Evolutionary conservation across 2,113 vertebrate species (phyloP).

Genomic region (Limnothrissa miodon): DNA sequence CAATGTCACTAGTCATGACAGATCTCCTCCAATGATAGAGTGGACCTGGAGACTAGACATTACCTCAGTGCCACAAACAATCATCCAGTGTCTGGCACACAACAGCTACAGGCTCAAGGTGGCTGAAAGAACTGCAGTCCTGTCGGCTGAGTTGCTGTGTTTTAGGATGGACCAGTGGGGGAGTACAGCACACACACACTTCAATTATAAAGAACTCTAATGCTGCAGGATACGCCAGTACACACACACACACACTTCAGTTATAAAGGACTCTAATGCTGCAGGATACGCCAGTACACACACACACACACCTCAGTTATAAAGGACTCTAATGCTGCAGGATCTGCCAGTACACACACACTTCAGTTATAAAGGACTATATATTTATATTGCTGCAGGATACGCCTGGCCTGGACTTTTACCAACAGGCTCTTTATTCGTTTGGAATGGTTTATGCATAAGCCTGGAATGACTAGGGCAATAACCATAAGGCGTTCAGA

Average conservation of each 20-base stretch:
- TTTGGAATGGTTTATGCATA: neutral
- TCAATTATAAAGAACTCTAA: neutral
- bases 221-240: neutral
- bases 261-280: neutral
- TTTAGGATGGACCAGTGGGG: neutral
- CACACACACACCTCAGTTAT: no score
- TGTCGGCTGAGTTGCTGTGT: neutral
- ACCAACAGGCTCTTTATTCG: neutral
- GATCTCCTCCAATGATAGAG: slow-evolving; percentile 48
- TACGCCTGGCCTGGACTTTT: neutral
- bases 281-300: neutral
- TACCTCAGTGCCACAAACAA: slow-evolving; percentile 53
- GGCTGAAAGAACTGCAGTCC: slow-evolving; percentile 36
- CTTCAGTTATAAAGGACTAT: neutral
- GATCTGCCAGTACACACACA: no score
- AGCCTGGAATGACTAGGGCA: neutral
- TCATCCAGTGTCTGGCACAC: slow-evolving; percentile 51
- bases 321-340: neutral
- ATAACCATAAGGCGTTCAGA: neutral
- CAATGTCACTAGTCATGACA: slow-evolving; percentile 34
- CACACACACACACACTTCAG: no score
- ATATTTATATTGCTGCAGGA: neutral
- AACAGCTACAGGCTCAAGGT: slow-evolving; percentile 38
- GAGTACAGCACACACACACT: neutral
- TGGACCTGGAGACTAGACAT: slow-evolving; percentile 42